Conservation (phyloP, 2,113 vertebrate species). For the Tenebrosternarchus preto region DNA sequence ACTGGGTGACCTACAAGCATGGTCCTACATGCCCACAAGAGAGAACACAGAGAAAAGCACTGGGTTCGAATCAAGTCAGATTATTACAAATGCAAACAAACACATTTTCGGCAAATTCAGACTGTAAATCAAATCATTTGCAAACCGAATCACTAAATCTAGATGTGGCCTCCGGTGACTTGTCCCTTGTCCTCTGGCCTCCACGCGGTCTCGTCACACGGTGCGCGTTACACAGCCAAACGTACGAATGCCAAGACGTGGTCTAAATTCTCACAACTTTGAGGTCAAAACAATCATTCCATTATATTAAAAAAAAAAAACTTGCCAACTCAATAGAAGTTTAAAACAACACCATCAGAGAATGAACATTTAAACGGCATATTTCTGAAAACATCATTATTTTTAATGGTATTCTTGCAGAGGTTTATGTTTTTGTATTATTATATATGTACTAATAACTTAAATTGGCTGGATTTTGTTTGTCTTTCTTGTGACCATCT, state of each 20-base stretch:
- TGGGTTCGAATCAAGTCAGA: background rate
- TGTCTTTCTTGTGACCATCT: background rate
- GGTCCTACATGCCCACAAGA: background rate
- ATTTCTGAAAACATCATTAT: background rate
- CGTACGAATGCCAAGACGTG: background rate
- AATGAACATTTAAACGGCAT: background rate
- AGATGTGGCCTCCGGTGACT: too few relatives aligned
- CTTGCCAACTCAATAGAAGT: background rate
- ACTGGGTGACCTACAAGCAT: background rate
- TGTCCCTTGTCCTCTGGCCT: too few relatives aligned
- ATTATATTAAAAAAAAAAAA: too few relatives aligned
- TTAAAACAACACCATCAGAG: background rate
- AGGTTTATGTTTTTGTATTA: background rate
- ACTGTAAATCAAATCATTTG: background rate
- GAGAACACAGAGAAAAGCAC: background rate
- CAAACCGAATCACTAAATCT: background rate
- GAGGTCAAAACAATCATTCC: background rate
- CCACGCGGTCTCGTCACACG: background rate
- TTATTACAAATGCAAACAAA: background rate
- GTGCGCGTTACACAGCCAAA: background rate
- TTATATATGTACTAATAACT: background rate
- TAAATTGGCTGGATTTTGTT: slow-evolving; percentile 4
- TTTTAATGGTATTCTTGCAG: background rate
- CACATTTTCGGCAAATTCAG: background rate
- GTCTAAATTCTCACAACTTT: background rate